Base-by-base conservation (phyloP, 2,888 invertebrate genomes). In the Sinelater perroti region DNA sequence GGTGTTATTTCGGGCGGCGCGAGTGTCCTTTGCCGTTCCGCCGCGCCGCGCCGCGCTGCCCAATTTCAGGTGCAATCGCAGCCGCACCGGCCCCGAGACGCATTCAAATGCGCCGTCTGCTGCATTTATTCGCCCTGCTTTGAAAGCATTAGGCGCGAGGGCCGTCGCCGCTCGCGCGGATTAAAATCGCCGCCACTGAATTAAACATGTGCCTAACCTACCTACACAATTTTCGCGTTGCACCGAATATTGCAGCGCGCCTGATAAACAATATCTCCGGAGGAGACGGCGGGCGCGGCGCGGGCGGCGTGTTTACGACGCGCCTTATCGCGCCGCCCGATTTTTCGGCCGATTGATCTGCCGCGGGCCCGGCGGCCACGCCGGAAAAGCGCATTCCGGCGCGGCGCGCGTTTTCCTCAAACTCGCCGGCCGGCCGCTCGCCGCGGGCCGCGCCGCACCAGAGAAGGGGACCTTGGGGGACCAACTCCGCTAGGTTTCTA, bases 181-280 rank as follows among this genome's bases (percentile, higher is more conserved):
- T n/a, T n/a, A n/a, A n/a, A n/a, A n/a, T n/a, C n/a, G n/a, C n/a
- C n/a, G n/a, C n/a, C n/a, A 14, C 11, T 58, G 58, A 54, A 58
- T 58, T 58, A 58, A 60, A 60, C 53, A 52, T 47, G 42, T 51
- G 28, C 58, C 55, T 61, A 61, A 61, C 61, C 61, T 61, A 58
- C 46, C 61, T 51, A 58, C 31, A 61, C 55, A 30, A 26, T 38
- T 55, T 58, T 61, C 53, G 24, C 26, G 33, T 61, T 61, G 58
- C 17, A 28, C 55, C 46, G 21, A 56, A 44, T 54, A 20, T 33
- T 45, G 45, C 6, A 6, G 13, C 16, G 18, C 4, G 4, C 28
- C 33, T 45, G 45, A 26, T 26, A 50, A 49, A 49, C 11, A 28
- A 17, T 28, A 44, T 35, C 20, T 33, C 13, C 31, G 8, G 17